Evolutionary conservation across 1,140 invertebrate genomes (phyloP).

Genomic region (Galleria mellonella): DNA sequence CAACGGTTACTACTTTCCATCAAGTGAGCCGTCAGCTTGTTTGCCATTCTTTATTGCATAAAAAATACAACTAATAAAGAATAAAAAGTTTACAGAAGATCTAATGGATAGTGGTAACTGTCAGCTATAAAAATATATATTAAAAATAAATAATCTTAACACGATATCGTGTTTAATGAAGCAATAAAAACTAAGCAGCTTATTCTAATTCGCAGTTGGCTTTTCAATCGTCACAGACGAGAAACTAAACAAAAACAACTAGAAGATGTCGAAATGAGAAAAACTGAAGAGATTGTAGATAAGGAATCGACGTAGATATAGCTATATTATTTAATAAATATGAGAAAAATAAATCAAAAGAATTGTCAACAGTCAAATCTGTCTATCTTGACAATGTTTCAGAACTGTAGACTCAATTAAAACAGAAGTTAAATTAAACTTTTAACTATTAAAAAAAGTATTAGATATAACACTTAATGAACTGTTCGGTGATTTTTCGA

Average conservation of each 20-base stretch:
- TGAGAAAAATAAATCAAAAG: too few relatives aligned
- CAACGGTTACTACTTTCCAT: too few relatives aligned
- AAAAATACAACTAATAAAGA: too few relatives aligned
- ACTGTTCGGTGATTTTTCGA: not conserved
- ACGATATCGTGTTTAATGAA: not conserved
- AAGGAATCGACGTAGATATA: not conserved
- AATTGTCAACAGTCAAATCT: not conserved
- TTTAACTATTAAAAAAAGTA: not conserved
- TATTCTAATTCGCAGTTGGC: slow-evolving; percentile 39
- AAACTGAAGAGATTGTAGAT: not conserved
- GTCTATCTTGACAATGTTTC: not conserved
- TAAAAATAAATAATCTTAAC: too few relatives aligned
- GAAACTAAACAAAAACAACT: slow-evolving; percentile 24
- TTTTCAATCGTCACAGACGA: slow-evolving; percentile 34
- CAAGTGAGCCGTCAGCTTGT: too few relatives aligned
- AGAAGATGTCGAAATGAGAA: slow-evolving; percentile 5
- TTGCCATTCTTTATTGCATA: too few relatives aligned
- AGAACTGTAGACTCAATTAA: not conserved
- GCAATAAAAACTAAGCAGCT: too few relatives aligned
- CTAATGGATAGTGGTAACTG: too few relatives aligned
- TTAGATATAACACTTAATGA: not conserved
- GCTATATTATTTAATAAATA: too few relatives aligned
- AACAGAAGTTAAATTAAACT: not conserved
- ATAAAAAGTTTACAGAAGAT: too few relatives aligned
- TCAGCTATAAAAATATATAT: too few relatives aligned